Base-by-base conservation (phyloP, 1,140 invertebrate genomes). In the Scaptodrosophila lebanonensis region DNA sequence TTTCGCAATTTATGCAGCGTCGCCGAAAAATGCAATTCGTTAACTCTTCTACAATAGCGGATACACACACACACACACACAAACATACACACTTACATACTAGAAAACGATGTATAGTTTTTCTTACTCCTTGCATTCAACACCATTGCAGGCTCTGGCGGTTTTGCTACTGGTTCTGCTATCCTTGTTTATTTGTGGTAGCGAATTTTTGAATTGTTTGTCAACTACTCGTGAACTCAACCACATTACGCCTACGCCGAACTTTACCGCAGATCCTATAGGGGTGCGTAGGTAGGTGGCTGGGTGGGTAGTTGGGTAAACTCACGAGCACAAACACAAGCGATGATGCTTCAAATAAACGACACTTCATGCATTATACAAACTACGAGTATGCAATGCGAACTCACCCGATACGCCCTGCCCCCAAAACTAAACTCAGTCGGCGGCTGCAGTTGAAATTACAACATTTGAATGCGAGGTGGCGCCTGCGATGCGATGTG, bases 281-380 rank as follows among this genome's bases (percentile, higher is more conserved):
- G n/a, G n/a, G n/a, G n/a, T n/a, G n/a, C n/a, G n/a, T n/a, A n/a
- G n/a, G n/a, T n/a, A n/a, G n/a, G n/a, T n/a, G n/a, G n/a, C n/a
- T n/a, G n/a, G n/a, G n/a, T n/a, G n/a, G n/a, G n/a, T n/a, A n/a
- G n/a, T n/a, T n/a, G n/a, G n/a, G n/a, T n/a, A n/a, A n/a, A n/a
- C n/a, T n/a, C n/a, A n/a, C n/a, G n/a, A n/a, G n/a, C n/a, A n/a
- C n/a, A n/a, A n/a, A n/a, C n/a, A n/a, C n/a, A n/a, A n/a, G n/a
- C n/a, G n/a, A n/a, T n/a, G n/a, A n/a, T n/a, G n/a, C n/a, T n/a
- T n/a, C n/a, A n/a, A n/a, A n/a, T n/a, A n/a, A n/a, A n/a, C n/a
- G n/a, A n/a, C 73, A 68, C 64, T 68, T 77, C 57, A 79, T 77
- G 68, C 73, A 79, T 77, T 79, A 60, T 59, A 73, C 67, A 72